Evolutionary conservation across 1,140 invertebrate genomes (phyloP).

Genomic region (Brachionus sp.): DNA sequence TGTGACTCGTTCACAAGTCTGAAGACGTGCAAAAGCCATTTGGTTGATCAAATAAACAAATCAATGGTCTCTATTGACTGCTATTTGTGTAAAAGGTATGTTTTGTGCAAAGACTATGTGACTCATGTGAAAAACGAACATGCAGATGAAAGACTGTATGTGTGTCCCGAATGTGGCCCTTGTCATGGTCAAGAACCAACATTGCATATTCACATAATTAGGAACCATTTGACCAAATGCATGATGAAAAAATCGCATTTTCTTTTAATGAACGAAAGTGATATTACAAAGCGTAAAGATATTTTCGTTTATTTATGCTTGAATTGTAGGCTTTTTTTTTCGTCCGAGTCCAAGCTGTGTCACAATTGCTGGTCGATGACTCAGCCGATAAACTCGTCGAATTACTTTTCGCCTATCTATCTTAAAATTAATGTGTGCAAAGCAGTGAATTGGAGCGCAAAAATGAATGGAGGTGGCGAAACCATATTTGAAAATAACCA

Average conservation of each 20-base stretch:
- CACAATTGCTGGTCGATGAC: background rate
- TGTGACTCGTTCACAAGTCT: background rate
- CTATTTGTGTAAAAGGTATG: background rate
- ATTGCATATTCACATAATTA: background rate
- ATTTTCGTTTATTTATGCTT: background rate
- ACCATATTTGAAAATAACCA: background rate
- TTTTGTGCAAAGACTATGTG: constrained; percentile 9
- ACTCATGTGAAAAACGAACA: constrained; percentile 15
- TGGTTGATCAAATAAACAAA: constrained; percentile 15
- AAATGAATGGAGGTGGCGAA: background rate
- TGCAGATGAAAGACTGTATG: background rate
- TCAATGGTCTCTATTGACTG: background rate
- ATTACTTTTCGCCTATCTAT: constrained; percentile 36
- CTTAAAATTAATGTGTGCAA: background rate
- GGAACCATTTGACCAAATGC: background rate
- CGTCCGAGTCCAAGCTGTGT: background rate
- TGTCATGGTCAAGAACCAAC: background rate
- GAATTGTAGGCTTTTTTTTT: constrained; percentile 31
- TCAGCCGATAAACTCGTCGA: background rate
- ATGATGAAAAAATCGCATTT: background rate
- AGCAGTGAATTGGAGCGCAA: background rate
- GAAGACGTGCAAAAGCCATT: background rate
- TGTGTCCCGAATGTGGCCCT: constrained; percentile 1
- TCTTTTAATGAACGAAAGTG: background rate
- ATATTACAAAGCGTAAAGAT: background rate